Conservation (phyloP, 2,888 invertebrate species). For the Aplocera efformata region DNA sequence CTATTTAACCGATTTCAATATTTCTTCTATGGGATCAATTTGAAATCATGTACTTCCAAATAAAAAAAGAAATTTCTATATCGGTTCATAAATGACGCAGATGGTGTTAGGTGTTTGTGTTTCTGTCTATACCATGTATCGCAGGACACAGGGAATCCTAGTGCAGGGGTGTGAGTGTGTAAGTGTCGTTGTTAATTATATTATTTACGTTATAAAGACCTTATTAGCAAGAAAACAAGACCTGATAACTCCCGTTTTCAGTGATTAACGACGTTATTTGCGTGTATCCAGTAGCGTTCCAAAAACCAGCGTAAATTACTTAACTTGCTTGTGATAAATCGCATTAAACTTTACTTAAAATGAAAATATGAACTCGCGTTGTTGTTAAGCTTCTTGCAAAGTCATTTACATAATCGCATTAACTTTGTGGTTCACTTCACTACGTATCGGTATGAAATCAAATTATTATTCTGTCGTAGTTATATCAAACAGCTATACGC, state of each 20-base stretch:
- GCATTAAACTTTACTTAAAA: conserved; percentile 15
- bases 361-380: conserved; percentile 22
- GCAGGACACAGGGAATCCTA: too few relatives aligned
- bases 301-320: conserved; percentile 12
- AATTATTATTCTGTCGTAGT: conserved; percentile 5
- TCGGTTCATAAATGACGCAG: too few relatives aligned
- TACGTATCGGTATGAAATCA: conserved; percentile 5
- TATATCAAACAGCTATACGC: background rate
- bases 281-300: conserved; percentile 6
- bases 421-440: conserved; percentile 16
- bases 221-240: too few relatives aligned
- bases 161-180: too few relatives aligned
- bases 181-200: too few relatives aligned
- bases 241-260: background rate
- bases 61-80: too few relatives aligned
- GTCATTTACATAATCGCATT: conserved; percentile 29
- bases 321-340: conserved; percentile 13
- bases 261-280: conserved; percentile 11
- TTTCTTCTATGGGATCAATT: too few relatives aligned
- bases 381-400: conserved; percentile 26
- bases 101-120: too few relatives aligned
- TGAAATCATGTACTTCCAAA: too few relatives aligned
- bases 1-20: too few relatives aligned
- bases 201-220: too few relatives aligned
- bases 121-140: too few relatives aligned